phyloP scores from a whole-genome alignment of 2,888 invertebrate species.

The Carterocephalus palaemon region DNA sequence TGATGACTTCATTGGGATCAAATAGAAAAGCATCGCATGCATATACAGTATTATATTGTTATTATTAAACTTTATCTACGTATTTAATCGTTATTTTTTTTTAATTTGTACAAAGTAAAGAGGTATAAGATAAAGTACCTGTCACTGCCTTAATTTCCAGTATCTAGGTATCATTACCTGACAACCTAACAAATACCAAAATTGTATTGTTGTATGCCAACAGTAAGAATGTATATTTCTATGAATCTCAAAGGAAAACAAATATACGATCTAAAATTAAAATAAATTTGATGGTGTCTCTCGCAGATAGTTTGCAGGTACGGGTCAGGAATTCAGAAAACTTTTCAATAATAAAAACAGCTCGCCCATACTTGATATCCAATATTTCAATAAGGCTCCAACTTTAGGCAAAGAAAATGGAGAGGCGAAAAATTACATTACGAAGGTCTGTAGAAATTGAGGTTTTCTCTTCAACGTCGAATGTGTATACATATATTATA shows the following conservation, averaged over 20 bases:
- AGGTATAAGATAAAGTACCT: conserved; percentile 44
- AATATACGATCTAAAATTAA: too few species aligned
- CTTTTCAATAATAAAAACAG: conserved; percentile 71
- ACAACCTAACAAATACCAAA: too few species aligned
- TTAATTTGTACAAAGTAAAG: conserved; percentile 49
- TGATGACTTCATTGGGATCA: too few species aligned
- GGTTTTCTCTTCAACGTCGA: conserved; percentile 49
- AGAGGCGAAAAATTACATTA: conserved; percentile 74
- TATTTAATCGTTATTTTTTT: too few species aligned
- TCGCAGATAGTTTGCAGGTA: conserved; percentile 39
- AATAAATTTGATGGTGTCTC: conserved; percentile 56
- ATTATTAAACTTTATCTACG: conserved; percentile 9
- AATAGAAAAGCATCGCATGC: too few species aligned
- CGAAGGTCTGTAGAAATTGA: conserved; percentile 63
- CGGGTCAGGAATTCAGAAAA: conserved; percentile 48
- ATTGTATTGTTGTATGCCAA: too few species aligned
- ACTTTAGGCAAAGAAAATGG: conserved; percentile 68
- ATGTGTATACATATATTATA: too few species aligned
- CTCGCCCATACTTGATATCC: conserved; percentile 71
- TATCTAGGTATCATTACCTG: too few species aligned
- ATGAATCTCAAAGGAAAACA: too few species aligned
- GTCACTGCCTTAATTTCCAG: too few species aligned
- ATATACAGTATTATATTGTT: neutral
- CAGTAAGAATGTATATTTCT: too few species aligned
- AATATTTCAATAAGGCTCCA: conserved; percentile 73